Evolutionary conservation across 2,888 invertebrate genomes (phyloP), one percentile per base, ranked within the genome.

Genomic region (Pristionchus entomophagus): DNA sequence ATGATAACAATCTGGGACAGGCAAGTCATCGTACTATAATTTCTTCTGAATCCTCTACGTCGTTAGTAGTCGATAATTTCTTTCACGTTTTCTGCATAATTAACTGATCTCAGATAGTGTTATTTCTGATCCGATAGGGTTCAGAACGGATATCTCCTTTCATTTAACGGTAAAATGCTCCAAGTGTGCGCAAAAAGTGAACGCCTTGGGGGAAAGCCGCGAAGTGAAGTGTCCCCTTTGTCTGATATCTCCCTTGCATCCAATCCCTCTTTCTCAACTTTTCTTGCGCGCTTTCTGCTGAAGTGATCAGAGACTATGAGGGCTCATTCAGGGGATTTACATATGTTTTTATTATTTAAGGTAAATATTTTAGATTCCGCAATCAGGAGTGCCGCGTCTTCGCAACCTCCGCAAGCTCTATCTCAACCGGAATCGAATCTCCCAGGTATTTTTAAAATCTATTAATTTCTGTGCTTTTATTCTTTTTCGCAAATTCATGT

Each of bases 381-480:
- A 89, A 77, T 87, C 87, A 4, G 93, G 92, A 26, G 87, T 92
- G 41, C 89, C 91, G 17, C 88, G 88, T 56, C 89, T 93, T 62
- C 88, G 91, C 38, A 92, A 91, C 85, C 89, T 93, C 80, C 89
- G 92, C 73, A 93, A 93, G 87, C 89, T 93, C 38, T 93, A 93
- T 86, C 87, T 93, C 87, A 92, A 92, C 88, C 82, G 88, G 80
- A 88, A 87, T 84, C 69, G 87, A 6, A 88, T 89, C 59, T 35
- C 45, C 32, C 49, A 51, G 41, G 62, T 85, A 41, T 56, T 29
- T 10, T 56, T n/a, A n/a, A n/a, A n/a, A n/a, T n/a, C 56, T 32
- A 32, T 26, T 22, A 3, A 26, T 45, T 56, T 56, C n/a, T n/a
- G 17, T 22, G 56, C 19, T 56, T 22, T 56, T n/a, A n/a, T n/a